Evolutionary conservation across 2,888 invertebrate species (phyloP), one percentile per base, ranked within the genome.

Genomic region (Resseliella maxima): DNA sequence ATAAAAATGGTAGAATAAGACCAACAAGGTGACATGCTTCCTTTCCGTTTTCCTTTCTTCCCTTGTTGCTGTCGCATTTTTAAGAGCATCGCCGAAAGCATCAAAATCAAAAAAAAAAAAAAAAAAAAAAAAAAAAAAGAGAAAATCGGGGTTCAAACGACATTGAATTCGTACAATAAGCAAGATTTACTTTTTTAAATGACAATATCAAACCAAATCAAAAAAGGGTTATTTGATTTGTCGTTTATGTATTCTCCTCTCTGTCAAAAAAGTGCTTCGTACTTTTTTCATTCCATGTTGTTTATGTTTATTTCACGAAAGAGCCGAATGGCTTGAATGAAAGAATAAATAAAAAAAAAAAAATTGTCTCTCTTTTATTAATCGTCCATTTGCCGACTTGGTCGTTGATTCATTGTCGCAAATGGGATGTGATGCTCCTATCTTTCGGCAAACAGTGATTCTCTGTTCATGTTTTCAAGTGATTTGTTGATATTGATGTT

Each of bases 191-290:
- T 72, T 31, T 72, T 72, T 72, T 35, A 27, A 72, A 72, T 72
- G 72, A 72, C 72, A 72, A 72, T 72, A 72, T 72, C 35, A 72
- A 72, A 72, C 72, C 72, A 35, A 72, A 72, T 72, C 72, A 72
- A 86, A 86, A n/a, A 86, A 86, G 86, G 86, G 86, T 86, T 86
- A 72, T 72, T 72, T 72, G 72, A 86, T 86, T 38, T 64, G 86
- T 38, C 86, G 38, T n/a, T 35, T 86, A 59, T 86, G n/a, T n/a
- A n/a, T n/a, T n/a, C n/a, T n/a, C n/a, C n/a, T n/a, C 36, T 54
- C 18, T 59, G 59, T 59, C 59, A n/a, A n/a, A n/a, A 59, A 59
- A 59, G 59, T 59, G 59, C 59, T 59, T 59, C 5, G 59, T n/a
- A 31, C n/a, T 72, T 72, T 72, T 31, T 15, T 72, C 15, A 0